These are phyloP conservation scores for Gavialis gangeticus DNA, from an alignment of 2,113 vertebrate species.

Conservation along the genomic window DNA sequence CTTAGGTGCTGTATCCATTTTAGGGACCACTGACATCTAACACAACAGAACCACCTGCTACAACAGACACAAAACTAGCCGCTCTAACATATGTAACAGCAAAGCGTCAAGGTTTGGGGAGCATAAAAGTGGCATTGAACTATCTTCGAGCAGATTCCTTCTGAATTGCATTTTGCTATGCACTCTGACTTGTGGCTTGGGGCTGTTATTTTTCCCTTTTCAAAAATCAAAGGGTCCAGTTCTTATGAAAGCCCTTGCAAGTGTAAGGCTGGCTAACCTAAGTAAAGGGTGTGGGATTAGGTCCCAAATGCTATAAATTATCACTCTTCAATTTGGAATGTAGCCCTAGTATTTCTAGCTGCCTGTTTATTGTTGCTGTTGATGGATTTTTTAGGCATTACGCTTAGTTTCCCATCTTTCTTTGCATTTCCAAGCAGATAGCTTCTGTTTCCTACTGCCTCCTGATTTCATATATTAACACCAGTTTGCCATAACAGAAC, in stretches of 20 bases:
- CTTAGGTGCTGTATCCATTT: neutral
- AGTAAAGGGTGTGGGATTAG: neutral
- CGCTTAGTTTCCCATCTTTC: neutral
- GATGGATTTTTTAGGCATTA: neutral
- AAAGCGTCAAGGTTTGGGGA: neutral
- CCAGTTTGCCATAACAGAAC: neutral
- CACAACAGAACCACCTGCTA: neutral
- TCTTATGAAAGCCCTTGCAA: neutral
- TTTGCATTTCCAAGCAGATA: neutral
- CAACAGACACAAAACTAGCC: neutral
- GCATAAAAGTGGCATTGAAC: neutral
- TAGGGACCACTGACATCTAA: neutral
- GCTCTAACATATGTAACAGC: neutral
- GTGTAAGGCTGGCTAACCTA: neutral
- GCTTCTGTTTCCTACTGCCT: neutral
- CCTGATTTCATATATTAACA: conserved; percentile 3
- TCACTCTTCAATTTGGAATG: neutral
- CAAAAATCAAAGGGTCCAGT: neutral
- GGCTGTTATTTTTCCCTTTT: too few relatives aligned
- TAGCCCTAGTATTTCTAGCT: neutral
- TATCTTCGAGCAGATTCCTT: neutral
- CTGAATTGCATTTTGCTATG: neutral
- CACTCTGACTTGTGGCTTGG: neutral
- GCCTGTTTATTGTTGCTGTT: neutral
- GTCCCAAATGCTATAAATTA: neutral